phyloP scores from a whole-genome alignment of 2,888 invertebrate species.

The Diploptera punctata region DNA sequence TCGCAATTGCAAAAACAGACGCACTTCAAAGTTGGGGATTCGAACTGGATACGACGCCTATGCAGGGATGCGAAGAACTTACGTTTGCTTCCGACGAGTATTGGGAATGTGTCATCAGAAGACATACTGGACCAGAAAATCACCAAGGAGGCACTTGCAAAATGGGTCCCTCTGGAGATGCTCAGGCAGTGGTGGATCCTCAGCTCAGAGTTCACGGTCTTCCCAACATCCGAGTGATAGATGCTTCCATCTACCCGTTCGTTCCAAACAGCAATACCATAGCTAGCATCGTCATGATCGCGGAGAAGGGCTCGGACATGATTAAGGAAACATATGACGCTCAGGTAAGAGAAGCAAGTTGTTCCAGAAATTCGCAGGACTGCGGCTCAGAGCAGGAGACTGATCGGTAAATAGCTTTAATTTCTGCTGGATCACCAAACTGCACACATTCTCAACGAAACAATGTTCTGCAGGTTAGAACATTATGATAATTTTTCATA shows the following conservation, averaged over 20 bases:
- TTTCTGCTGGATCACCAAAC: too few relatives aligned
- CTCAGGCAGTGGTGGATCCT: constrained; percentile 82
- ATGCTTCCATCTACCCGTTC: constrained; percentile 55
- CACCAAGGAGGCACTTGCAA: constrained; percentile 80
- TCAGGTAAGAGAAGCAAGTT: constrained; percentile 43
- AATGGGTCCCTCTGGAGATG: constrained; percentile 81
- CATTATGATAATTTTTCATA: too few relatives aligned
- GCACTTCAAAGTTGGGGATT: constrained; percentile 33
- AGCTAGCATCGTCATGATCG: constrained; percentile 48
- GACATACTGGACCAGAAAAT: constrained; percentile 79
- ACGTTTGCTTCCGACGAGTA: constrained; percentile 64
- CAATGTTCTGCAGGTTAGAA: too few relatives aligned
- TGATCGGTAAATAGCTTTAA: too few relatives aligned
- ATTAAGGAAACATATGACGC: constrained; percentile 45
- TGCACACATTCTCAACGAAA: too few relatives aligned
- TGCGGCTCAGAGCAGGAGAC: background rate
- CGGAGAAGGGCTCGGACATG: constrained; percentile 49
- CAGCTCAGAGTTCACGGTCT: constrained; percentile 52
- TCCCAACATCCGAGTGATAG: constrained; percentile 52
- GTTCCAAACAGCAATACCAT: constrained; percentile 53
- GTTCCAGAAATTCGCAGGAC: constrained; percentile 7
- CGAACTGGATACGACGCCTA: constrained; percentile 68
- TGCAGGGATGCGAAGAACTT: constrained; percentile 52
- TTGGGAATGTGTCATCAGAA: constrained; percentile 69
- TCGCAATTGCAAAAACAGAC: constrained; percentile 66